Conservation (phyloP, 2,888 invertebrate genomes). For the Xanthorhoe designata region DNA sequence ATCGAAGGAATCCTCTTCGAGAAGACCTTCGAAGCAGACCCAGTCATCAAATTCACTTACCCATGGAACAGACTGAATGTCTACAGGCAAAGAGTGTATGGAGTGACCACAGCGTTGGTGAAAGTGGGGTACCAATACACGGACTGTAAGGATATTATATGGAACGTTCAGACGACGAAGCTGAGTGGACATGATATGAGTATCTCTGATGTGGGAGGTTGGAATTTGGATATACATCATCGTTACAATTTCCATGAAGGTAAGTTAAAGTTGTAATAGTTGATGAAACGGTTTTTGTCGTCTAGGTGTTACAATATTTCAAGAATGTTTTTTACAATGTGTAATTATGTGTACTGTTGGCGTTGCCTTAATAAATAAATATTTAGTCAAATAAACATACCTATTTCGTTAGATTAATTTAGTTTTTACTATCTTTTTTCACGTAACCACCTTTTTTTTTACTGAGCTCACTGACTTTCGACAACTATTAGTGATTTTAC, state of each 20-base stretch:
- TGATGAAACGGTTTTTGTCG: neutral
- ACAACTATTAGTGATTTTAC: too few species aligned
- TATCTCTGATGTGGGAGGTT: constrained; percentile 98
- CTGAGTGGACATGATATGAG: constrained; percentile 98
- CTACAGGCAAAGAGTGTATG: constrained; percentile 98
- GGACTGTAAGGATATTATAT: constrained; percentile 96
- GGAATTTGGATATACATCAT: constrained; percentile 99
- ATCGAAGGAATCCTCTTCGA: constrained; percentile 98
- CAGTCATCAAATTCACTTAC: constrained; percentile 98
- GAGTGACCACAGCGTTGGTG: constrained; percentile 97
- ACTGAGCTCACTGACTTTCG: too few species aligned
- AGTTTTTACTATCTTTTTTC: too few species aligned
- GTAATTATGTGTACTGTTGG: too few species aligned
- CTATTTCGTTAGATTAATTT: too few species aligned
- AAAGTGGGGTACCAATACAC: constrained; percentile 98
- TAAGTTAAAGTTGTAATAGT: constrained; percentile 55
- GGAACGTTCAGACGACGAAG: constrained; percentile 98
- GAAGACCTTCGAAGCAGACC: constrained; percentile 97
- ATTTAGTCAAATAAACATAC: too few species aligned
- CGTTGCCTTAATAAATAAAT: too few species aligned
- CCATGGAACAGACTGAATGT: constrained; percentile 99
- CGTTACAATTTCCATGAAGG: constrained; percentile 99
- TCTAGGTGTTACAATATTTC: neutral
- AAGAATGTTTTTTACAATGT: too few species aligned
- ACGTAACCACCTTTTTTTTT: too few species aligned